A percentile compares a stretch with the other conserved stretches of the same genome.
Evolutionary conservation across 2,888 invertebrate species (phyloP).

Genomic region (Watsonalla binaria): DNA sequence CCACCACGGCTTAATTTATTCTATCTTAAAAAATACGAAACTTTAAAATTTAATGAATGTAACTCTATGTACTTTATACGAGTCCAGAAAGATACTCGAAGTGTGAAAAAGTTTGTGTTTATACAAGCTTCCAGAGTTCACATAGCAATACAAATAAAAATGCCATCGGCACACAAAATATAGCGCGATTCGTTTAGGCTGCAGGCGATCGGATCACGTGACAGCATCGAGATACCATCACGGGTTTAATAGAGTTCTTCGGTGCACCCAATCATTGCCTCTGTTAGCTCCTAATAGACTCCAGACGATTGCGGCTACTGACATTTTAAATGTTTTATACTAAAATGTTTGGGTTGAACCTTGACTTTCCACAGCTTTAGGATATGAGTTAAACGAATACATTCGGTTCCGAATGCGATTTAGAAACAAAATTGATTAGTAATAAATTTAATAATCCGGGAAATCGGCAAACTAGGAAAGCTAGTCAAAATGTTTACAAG

Average conservation of each 20-base stretch:
- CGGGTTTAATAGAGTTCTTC: slow-evolving; percentile 65
- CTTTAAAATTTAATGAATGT: too few species aligned
- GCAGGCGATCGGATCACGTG: slow-evolving; percentile 58
- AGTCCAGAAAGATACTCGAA: too few species aligned
- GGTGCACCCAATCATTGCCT: slow-evolving; percentile 61
- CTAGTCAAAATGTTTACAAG: slow-evolving; percentile 9
- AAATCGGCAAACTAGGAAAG: slow-evolving; percentile 10
- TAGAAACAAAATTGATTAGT: too few species aligned
- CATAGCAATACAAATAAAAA: slow-evolving; percentile 21
- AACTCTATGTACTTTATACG: too few species aligned
- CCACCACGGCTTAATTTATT: too few species aligned
- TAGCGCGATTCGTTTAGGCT: slow-evolving; percentile 41
- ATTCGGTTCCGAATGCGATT: too few species aligned
- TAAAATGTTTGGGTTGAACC: neutral
- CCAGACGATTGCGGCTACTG: slow-evolving; percentile 27
- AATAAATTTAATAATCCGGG: neutral
- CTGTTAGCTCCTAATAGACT: slow-evolving; percentile 30
- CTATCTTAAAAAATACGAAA: too few species aligned
- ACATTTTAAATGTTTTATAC: neutral
- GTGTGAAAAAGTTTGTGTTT: slow-evolving; percentile 2
- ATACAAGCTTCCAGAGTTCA: neutral
- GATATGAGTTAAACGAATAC: too few species aligned
- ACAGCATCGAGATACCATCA: slow-evolving; percentile 62
- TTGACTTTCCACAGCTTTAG: neutral
- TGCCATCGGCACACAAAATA: slow-evolving; percentile 28